Percentiles rank a stretch among this genome's conserved stretches.
phyloP scores from a whole-genome alignment of 1,140 invertebrate genomes.

The Uloborus diversus region DNA sequence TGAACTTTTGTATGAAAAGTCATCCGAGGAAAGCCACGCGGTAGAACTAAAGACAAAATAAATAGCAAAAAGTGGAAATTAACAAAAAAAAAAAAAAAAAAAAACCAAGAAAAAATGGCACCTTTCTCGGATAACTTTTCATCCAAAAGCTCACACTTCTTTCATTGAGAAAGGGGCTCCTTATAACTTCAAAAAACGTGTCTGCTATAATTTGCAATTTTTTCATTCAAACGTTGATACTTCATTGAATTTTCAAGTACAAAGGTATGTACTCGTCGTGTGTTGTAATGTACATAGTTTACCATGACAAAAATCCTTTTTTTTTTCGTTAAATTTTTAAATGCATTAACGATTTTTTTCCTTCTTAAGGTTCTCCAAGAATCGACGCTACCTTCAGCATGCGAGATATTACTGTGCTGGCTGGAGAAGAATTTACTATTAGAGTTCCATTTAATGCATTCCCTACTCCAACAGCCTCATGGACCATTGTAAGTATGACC shows the following conservation, averaged over 20 bases:
- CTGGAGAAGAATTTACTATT: conserved; percentile 94
- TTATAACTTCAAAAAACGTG: not conserved
- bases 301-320: not conserved
- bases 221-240: not conserved
- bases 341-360: conserved; percentile 73
- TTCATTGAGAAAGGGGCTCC: not conserved
- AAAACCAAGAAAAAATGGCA: conserved; percentile 68
- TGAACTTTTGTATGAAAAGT: no score
- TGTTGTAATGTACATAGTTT: conserved; percentile 5
- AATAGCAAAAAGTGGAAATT: conserved; percentile 62
- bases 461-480: conserved; percentile 86
- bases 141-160: no score
- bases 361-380: conserved; percentile 75
- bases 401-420: conserved; percentile 92
- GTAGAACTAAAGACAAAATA: no score
- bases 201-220: not conserved
- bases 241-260: not conserved
- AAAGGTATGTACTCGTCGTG: not conserved
- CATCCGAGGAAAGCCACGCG: no score
- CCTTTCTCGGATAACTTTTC: not conserved
- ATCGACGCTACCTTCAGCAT: conserved; percentile 93
- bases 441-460: conserved; percentile 92
- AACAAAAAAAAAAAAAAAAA: conserved; percentile 92
- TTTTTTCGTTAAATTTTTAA: conserved; percentile 66
- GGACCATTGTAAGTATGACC: conserved; percentile 73